These are phyloP conservation scores for Prolemur simus DNA, from an alignment of 2,113 vertebrate species.

Conservation along the genomic window DNA sequence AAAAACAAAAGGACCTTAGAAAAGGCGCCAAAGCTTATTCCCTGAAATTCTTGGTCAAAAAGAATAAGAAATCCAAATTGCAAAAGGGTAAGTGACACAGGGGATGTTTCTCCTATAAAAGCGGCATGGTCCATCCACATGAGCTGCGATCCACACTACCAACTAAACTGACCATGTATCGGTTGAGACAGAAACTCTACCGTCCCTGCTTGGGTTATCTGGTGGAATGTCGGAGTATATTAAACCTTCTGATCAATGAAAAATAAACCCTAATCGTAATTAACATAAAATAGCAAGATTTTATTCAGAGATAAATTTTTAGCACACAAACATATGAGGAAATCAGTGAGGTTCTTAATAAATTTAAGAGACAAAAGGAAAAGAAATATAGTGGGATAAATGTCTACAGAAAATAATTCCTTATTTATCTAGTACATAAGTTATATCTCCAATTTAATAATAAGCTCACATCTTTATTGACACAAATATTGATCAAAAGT, in stretches of 20 bases:
- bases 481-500: not conserved
- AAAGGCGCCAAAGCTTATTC: constrained; percentile 56
- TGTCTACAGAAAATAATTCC: not conserved
- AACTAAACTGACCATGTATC: constrained; percentile 56
- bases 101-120: constrained; percentile 57
- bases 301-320: constrained; percentile 6
- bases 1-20: constrained; percentile 43
- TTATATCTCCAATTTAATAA: not conserved
- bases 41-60: constrained; percentile 49
- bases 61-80: constrained; percentile 68
- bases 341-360: not conserved
- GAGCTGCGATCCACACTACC: constrained; percentile 57
- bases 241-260: constrained; percentile 66
- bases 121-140: constrained; percentile 1
- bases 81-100: constrained; percentile 58
- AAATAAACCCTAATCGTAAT: constrained; percentile 44
- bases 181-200: constrained; percentile 45
- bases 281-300: not conserved
- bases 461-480: not conserved
- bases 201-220: constrained; percentile 31
- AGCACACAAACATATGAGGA: not conserved
- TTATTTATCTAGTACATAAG: not conserved
- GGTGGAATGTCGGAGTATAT: constrained; percentile 19
- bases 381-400: not conserved
- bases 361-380: not conserved